Evolutionary conservation across 2,888 invertebrate genomes (phyloP).

Genomic region (Rhimphoctona megacephalus): DNA sequence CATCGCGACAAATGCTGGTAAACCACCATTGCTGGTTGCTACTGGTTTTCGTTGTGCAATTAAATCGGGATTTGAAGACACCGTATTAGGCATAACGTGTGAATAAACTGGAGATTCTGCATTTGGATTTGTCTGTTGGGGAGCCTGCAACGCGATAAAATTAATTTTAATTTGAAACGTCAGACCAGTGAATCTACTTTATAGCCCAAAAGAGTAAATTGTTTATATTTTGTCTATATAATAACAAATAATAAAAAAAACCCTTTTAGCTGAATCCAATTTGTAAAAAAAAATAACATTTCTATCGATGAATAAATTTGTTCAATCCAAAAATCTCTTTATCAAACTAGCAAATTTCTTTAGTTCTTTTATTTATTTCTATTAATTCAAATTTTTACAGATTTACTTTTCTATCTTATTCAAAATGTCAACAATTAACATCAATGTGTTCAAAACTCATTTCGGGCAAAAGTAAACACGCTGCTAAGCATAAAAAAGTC

Average conservation of each 20-base stretch:
- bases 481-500: not conserved
- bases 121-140: constrained; percentile 66
- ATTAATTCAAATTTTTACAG: not conserved
- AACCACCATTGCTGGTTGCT: constrained; percentile 65
- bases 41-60: constrained; percentile 67
- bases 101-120: constrained; percentile 62
- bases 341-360: not conserved
- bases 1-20: constrained; percentile 82
- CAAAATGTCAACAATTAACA: no score
- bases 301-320: not conserved
- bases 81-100: constrained; percentile 70
- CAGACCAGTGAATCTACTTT: not conserved
- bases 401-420: no score
- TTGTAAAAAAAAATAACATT: not conserved
- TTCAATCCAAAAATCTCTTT: not conserved
- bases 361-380: not conserved
- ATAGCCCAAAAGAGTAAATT: not conserved
- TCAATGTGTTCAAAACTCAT: no score
- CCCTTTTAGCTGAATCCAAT: not conserved
- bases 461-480: no score
- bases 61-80: constrained; percentile 62
- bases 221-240: not conserved
- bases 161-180: not conserved
- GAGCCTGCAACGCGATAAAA: constrained; percentile 53
- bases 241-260: not conserved